Evolutionary conservation across 1,140 invertebrate species (phyloP).

Genomic region (Bilobella aurantiaca): DNA sequence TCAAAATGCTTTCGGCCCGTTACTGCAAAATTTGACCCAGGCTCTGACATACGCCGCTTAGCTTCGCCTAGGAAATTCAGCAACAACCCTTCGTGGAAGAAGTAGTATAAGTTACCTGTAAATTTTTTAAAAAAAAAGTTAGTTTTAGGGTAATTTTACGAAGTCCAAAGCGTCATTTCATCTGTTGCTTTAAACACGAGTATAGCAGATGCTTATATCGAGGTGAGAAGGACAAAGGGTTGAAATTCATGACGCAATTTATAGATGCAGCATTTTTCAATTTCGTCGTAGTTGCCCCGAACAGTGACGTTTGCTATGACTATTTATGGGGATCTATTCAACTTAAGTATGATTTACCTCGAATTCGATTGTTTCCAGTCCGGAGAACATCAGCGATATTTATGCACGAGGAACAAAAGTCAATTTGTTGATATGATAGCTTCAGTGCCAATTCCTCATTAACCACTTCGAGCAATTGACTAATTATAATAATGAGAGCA

Average conservation of each 20-base stretch:
- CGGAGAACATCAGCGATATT: constrained; percentile 24
- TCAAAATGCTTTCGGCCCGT: constrained; percentile 20
- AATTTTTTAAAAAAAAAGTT: constrained; percentile 3
- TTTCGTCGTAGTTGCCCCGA: too few species aligned
- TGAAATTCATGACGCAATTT: background rate
- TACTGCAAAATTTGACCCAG: constrained; percentile 12
- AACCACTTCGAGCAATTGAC: constrained; percentile 1
- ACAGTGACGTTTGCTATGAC: too few species aligned
- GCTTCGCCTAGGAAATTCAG: constrained; percentile 8
- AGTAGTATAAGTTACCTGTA: constrained; percentile 23
- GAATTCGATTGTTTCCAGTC: constrained; percentile 24
- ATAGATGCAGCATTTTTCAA: background rate
- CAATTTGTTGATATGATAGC: constrained; percentile 14
- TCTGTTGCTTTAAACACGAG: too few species aligned
- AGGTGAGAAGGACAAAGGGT: too few species aligned
- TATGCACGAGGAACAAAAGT: constrained; percentile 17
- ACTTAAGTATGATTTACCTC: too few species aligned
- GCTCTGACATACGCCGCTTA: constrained; percentile 8
- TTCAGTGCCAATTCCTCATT: constrained; percentile 9
- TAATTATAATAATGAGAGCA: constrained; percentile 5
- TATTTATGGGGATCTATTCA: too few species aligned
- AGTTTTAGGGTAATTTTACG: too few species aligned
- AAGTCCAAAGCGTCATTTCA: too few species aligned
- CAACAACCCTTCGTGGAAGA: constrained; percentile 23
- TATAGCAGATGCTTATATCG: too few species aligned